These are phyloP conservation scores for Saguinus midas DNA, from an alignment of 2,113 vertebrate species.

Conservation along the genomic window DNA sequence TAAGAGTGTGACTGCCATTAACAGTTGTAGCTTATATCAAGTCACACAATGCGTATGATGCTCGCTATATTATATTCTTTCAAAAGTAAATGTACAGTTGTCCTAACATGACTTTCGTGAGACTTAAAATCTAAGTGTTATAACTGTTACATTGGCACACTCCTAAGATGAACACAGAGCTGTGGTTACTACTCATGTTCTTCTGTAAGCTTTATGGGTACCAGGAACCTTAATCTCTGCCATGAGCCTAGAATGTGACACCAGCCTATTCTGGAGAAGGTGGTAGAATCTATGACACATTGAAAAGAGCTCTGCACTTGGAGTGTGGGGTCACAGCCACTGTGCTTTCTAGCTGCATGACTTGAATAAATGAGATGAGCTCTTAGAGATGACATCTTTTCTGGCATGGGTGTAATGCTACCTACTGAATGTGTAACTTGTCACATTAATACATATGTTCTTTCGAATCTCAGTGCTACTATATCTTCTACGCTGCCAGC, in stretches of 20 bases:
- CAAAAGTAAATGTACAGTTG: neutral
- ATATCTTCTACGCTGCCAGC: fast-evolving
- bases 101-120: neutral
- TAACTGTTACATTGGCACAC: neutral
- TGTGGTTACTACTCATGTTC: neutral
- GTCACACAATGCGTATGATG: neutral
- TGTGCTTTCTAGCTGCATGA: neutral
- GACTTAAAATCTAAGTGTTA: neutral
- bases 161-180: neutral
- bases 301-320: neutral
- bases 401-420: neutral
- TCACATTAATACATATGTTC: neutral
- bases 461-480: neutral
- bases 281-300: fast-evolving
- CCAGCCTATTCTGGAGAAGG: neutral
- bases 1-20: neutral
- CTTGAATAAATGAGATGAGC: neutral
- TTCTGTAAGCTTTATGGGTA: neutral
- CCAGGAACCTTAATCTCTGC: neutral
- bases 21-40: neutral
- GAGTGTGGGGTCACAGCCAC: neutral
- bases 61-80: neutral
- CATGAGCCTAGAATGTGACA: neutral
- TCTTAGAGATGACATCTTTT: neutral
- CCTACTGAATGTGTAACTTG: neutral